Evolutionary conservation across 35 echinoderm and acorn worm genomes (phyloP), one percentile per base, ranked within the genome.

Genomic region (Chiridota heheva): DNA sequence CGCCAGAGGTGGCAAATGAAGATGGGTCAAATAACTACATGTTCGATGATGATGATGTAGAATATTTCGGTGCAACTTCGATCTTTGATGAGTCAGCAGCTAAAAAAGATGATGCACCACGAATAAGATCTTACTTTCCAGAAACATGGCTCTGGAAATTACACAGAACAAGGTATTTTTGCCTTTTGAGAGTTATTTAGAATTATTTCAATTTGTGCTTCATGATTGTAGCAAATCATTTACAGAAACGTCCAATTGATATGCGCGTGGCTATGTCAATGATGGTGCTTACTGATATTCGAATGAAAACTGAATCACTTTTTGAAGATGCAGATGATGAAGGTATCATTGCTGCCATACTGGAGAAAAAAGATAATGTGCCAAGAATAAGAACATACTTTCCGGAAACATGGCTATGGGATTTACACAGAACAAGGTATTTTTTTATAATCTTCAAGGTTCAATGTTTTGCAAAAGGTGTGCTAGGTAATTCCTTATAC

Each of bases 91-190:
- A n/a, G n/a, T n/a, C n/a, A n/a, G n/a, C n/a, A n/a, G n/a, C n/a
- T n/a, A n/a, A n/a, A n/a, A n/a, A n/a, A n/a, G n/a, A n/a, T n/a
- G n/a, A n/a, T n/a, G n/a, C n/a, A n/a, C n/a, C 88, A 27, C 63
- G 65, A 15, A 64, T 95, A 40, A 44, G 91, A 29, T 77, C 91
- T 20, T 95, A 95, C 55, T 95, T 95, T 45, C 91, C 91, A 65
- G 91, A 95, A 84, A 95, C 91, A 16, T 95, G 91, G 91, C 75
- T 95, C 27, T 95, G 86, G 73, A 42, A 78, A 32, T 72, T 95
- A 8, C 16, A 51, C 20, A 42, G 53, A 63, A 58, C 59, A 18
- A 58, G 56, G 86, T 89, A 63, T 75, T 72, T 42, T 20, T 26
- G 4, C 56, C 7, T 10, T n/a, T 59, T 59, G 30, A 1, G 22